Base-by-base conservation (phyloP, 2,113 vertebrate genomes). In the Hemibagrus wyckioides region DNA sequence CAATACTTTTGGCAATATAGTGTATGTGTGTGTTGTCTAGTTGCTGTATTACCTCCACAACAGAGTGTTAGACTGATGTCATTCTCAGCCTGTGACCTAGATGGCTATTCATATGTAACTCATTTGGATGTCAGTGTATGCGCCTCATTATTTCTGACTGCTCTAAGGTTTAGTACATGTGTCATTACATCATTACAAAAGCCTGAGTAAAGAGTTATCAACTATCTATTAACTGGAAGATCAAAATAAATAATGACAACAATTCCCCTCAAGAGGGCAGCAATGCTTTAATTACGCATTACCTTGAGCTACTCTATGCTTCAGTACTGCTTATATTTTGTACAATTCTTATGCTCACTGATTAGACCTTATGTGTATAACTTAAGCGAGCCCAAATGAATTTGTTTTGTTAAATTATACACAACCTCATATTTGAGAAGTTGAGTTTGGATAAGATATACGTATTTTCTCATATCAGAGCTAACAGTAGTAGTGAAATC, bases 181-280 rank as follows among this genome's bases (percentile, higher is more conserved):
- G 10, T 41, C 41, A 25, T 44, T 41, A 39, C 6, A 21, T 76
- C 41, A 6, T 28, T 48, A 48, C 15, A 11, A 44, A 6, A n/a
- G 41, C 11, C 28, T 44, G 7, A 41, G 48, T 28, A 52, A 52
- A n/a, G 48, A 1, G 13, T 36, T 19, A 19, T 19, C 28, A 77
- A 28, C 59, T 36, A 36, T 52, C 48, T 84, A 57, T 48, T 17
- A 84, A 11, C 15, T 17, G 0, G 4, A 19, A 54, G 7, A 69
- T 9, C 25, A 30, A 15, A 3, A 48, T 44, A 28, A 19, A n/a
- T 44, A 28, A 65, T 11, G 52, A 52, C 14, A 41, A 88, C 19
- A 5, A 36, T 54, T 87, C 0, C 4, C 89, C 86, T 83, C 13
- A 83, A 90, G 89, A 76, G 80, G 89, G 89, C 89, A 90, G 83